Evolutionary conservation across 2,888 invertebrate genomes (phyloP), one percentile per base, ranked within the genome.

Genomic region (Escarpia spicata): DNA sequence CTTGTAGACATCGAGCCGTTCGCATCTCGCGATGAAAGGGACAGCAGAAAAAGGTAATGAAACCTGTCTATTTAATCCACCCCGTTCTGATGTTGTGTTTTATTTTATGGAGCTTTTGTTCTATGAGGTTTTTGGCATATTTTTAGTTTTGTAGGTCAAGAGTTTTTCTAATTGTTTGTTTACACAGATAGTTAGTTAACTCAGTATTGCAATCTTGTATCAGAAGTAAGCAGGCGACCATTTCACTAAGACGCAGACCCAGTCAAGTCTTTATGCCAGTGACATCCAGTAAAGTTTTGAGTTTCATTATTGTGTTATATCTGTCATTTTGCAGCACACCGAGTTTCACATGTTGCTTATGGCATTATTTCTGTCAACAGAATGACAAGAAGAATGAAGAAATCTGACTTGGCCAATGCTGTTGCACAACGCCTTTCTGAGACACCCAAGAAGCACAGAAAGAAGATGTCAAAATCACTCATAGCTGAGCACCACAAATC

Each of bases 1-100:
- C 43, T 89, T 44, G 92, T 37, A 43, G 89, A 92, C 89, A 37
- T 91, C 31, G 43, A 43, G 44, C 91, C 91, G 1, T 91, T 91
- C 26, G 15, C 43, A 37, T 44, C 91, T 44, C 43, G 91, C 15
- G 91, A 43, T 37, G 19, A 91, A 15, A 91, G 91, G 31, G 91
- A 91, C 44, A 44, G 19, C 43, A 44, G 26, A 31, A 91, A 91
- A n/a, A 91, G 91, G 91, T 91, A 91, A 91, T 6, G 31, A 75
- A 75, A 75, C 6, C 75, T 75, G 75, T 3, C 75, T 75, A 26
- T 75, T 75, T 26, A n/a, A 75, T 26, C 26, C 75, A 75, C 19
- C 19, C 6, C 6, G 2, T 26, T 75, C 26, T 75, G 26, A 75
- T 3, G n/a, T 26, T 75, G n/a, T 75, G 26, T 75, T 75, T 26